phyloP scores from a whole-genome alignment of 2,888 invertebrate species.

The Punctoribates punctum region DNA sequence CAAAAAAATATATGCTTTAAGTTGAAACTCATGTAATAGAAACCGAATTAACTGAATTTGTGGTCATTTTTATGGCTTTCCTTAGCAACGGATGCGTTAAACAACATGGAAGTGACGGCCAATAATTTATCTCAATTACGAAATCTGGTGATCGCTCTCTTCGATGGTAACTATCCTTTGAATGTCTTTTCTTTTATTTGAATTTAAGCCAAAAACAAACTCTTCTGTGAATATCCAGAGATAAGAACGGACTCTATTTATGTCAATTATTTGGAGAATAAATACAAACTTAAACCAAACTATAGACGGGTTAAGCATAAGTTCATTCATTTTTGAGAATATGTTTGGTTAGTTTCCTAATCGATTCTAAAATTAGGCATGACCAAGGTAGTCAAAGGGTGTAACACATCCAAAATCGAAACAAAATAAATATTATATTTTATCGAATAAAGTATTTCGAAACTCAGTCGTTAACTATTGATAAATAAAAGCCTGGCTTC shows the following conservation, averaged over 20 bases:
- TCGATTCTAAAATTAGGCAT: no score
- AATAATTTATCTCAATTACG: conserved; percentile 71
- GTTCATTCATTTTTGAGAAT: background rate
- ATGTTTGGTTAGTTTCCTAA: conserved; percentile 22
- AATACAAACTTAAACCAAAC: background rate
- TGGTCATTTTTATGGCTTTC: no score
- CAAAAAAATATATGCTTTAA: no score
- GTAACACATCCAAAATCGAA: no score
- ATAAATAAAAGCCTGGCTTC: background rate
- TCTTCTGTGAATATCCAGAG: background rate
- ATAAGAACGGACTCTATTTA: conserved; percentile 17
- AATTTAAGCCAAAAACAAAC: background rate
- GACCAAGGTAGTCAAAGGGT: no score
- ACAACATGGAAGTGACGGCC: conserved; percentile 35
- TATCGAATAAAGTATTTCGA: no score
- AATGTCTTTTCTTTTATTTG: background rate
- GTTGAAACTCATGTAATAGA: no score
- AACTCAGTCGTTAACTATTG: no score
- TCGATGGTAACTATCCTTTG: conserved; percentile 68
- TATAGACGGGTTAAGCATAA: background rate
- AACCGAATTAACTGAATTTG: no score
- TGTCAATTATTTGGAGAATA: conserved; percentile 15
- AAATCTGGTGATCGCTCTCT: conserved; percentile 69
- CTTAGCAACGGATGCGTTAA: conserved; percentile 37
- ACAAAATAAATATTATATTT: no score